Percentiles rank a stretch among this genome's conserved stretches.
These are phyloP conservation scores for Brachyopa scutellaris DNA, from an alignment of 2,888 invertebrate species.

Conservation along the genomic window DNA sequence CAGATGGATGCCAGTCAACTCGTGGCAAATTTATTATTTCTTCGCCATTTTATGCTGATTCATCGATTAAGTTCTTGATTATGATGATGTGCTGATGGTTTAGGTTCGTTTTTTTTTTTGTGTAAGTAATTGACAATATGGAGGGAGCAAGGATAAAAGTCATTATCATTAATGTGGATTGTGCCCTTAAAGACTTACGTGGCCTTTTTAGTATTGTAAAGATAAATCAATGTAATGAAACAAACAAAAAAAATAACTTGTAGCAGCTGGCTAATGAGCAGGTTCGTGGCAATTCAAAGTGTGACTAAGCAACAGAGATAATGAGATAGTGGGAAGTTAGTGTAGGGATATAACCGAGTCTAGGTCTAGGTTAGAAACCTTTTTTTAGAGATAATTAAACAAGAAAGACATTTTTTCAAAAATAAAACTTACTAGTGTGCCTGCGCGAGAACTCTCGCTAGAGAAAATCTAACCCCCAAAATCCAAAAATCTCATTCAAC, in stretches of 20 bases:
- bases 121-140: background rate
- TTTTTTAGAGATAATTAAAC: no score
- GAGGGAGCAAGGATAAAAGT: conserved; percentile 12
- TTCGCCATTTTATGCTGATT: conserved; percentile 33
- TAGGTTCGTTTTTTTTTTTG: background rate
- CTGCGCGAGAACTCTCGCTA: no score
- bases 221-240: background rate
- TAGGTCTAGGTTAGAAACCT: no score
- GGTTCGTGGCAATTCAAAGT: conserved; percentile 20
- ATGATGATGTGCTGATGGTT: conserved; percentile 42
- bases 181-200: conserved; percentile 28
- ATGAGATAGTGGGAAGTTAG: background rate
- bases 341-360: conserved; percentile 1
- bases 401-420: no score
- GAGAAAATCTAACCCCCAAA: no score
- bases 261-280: conserved; percentile 57
- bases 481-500: no score
- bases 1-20: conserved; percentile 4
- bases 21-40: conserved; percentile 42
- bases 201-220: background rate
- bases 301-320: conserved; percentile 16
- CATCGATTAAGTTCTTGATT: conserved; percentile 58
- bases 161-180: conserved; percentile 10
- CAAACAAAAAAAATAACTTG: no score
- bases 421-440: no score